Evolutionary conservation across 2,113 vertebrate genomes (phyloP).

Genomic region (Bungarus multicinctus): DNA sequence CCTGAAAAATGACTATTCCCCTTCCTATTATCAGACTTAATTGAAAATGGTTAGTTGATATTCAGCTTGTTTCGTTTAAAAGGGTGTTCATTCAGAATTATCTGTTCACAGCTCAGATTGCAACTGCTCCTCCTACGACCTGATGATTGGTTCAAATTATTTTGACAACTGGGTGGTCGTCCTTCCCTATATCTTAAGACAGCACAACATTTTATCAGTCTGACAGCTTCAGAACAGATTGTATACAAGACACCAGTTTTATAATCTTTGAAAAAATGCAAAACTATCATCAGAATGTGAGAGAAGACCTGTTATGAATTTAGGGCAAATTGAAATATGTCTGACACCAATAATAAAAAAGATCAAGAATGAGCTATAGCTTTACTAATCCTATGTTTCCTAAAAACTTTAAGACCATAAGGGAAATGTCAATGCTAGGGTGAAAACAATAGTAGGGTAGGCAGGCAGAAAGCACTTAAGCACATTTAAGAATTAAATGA

Average conservation of each 20-base stretch:
- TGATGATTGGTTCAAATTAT: constrained; percentile 73
- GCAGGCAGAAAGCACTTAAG: not conserved
- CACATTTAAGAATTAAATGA: not conserved
- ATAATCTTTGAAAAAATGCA: not conserved
- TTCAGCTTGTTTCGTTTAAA: constrained; percentile 29
- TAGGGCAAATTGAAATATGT: not conserved
- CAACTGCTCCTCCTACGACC: constrained; percentile 71
- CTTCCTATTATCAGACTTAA: not conserved
- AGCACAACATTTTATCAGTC: not conserved
- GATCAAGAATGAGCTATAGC: not conserved
- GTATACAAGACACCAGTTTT: not conserved
- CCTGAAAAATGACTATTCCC: not conserved
- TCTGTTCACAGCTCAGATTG: constrained; percentile 62
- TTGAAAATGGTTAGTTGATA: not conserved
- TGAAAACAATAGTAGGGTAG: not conserved
- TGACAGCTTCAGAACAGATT: not conserved
- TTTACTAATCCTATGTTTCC: constrained; percentile 15
- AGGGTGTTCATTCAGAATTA: constrained; percentile 71
- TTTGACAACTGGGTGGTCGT: constrained; percentile 55
- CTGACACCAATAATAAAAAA: not conserved
- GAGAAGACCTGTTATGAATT: accelerated
- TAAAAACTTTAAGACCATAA: not conserved
- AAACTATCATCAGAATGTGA: not conserved
- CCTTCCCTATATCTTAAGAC: not conserved
- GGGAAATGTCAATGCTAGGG: not conserved